Evolutionary conservation across 1,140 invertebrate genomes (phyloP).

Genomic region (Chrysoperla carnea): DNA sequence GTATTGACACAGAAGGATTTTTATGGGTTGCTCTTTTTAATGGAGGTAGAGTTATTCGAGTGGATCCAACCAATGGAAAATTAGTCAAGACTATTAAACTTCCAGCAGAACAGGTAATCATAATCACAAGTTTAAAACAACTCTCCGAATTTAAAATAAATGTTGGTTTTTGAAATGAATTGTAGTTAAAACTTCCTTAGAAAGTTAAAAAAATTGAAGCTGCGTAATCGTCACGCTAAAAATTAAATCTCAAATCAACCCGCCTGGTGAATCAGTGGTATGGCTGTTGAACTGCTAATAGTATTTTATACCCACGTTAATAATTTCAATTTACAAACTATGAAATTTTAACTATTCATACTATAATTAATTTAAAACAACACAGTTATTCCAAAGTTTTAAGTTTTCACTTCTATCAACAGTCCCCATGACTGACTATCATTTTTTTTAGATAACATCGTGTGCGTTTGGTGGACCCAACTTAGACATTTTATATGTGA

Average conservation of each 20-base stretch:
- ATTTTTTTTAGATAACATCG: slow-evolving; percentile 35
- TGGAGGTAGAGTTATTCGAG: slow-evolving; percentile 17
- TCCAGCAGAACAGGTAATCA: slow-evolving; percentile 16
- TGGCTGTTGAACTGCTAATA: too few species aligned
- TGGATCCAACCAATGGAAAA: slow-evolving; percentile 17
- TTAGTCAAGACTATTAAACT: slow-evolving; percentile 14
- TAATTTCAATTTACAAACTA: too few species aligned
- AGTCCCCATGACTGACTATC: too few species aligned
- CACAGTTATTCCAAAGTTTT: too few species aligned
- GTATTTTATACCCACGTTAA: too few species aligned
- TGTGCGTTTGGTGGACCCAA: slow-evolving; percentile 58
- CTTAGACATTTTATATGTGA: slow-evolving; percentile 55
- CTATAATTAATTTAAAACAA: too few species aligned
- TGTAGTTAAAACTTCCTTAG: not conserved
- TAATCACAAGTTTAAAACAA: not conserved
- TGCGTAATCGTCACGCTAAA: too few species aligned
- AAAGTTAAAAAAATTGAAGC: too few species aligned
- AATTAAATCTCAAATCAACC: too few species aligned
- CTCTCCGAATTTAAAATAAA: not conserved
- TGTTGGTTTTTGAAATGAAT: not conserved
- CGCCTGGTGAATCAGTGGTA: too few species aligned
- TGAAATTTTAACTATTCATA: too few species aligned
- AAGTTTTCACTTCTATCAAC: too few species aligned
- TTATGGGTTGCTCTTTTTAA: slow-evolving; percentile 40
- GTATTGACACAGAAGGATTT: slow-evolving; percentile 41